Evolutionary conservation across 2,888 invertebrate genomes (phyloP), one percentile per base, ranked within the genome.

Genomic region (Synanthedon formicaeformis): DNA sequence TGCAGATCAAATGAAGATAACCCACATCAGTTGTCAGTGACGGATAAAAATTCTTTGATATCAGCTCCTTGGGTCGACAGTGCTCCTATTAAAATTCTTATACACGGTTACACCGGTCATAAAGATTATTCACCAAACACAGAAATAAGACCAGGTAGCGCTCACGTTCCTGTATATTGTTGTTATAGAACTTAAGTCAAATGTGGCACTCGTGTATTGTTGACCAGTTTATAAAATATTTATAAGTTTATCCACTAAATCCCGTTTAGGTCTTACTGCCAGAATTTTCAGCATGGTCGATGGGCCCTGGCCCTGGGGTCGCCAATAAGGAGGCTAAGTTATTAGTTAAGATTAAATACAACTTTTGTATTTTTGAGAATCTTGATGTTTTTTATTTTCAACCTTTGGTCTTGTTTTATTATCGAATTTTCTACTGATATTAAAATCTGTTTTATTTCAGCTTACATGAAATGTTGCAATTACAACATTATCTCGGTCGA

Each of bases 101-200:
- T 92, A 50, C 92, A 92, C 57, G 92, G 92, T 0, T 92, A 91
- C 60, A 91, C 91, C 0, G 92, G 91, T 0, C 55, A 89, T 62
- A 89, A 75, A 53, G 84, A 91, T 61, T 91, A 76, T 60, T 81
- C 90, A 0, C 92, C 92, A 0, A 92, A 89, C 61, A 76, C 78
- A 4, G 84, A 90, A 69, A 87, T 92, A 56, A 79, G 91, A 56
- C 91, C 91, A 72, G 90, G 90, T 90, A 34, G 8, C 10, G 2
- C 2, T 2, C 2, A 34, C 1, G 1, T 18, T 5, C 27, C 1
- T 5, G 5, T 8, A 10, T 34, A 2, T 34, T 34, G 5, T 34
- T 34, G 10, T 34, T 34, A 34, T 34, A 34, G 8, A 34, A 34
- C 8, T 27, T 10, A 34, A 34, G 10, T 34, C 34, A 34, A 10